Evolutionary conservation across 2,113 vertebrate genomes (phyloP), one percentile per base, ranked within the genome.

Genomic region (Cairina moschata): DNA sequence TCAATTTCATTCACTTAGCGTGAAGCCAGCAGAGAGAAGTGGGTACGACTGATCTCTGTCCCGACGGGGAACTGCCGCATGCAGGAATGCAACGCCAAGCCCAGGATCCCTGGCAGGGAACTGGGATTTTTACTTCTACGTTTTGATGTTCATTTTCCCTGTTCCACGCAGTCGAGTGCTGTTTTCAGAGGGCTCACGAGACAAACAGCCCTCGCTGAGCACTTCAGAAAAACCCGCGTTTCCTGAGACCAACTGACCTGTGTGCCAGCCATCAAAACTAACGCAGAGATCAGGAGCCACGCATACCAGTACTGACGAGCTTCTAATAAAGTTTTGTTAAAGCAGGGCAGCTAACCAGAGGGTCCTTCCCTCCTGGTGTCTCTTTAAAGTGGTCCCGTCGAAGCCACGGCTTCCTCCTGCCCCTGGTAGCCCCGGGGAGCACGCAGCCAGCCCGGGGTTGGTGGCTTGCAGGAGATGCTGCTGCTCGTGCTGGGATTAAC

Each of bases 161-260:
- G n/a, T 18, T 50, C 44, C 68, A 11, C 8, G 25, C 34, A 87
- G 15, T 0, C 54, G 36, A 55, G 44, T 54, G n/a, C 40, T 63
- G 32, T 3, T 72, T 71, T 75, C 5, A 28, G 54, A 71, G 21
- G 11, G 29, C n/a, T 44, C 11, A 2, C 9, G 20, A 79, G 68
- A 52, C 14, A 9, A 14, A 22, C 11, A 44, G 14, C 63, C 48
- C n/a, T 44, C 84, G 48, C 42, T 0, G 0, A 74, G 42, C 32
- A 17, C 56, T 86, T 76, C 23, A 52, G 34, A 77, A 85, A 78
- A 83, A 90, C 6, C 26, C 11, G 2, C 17, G 28, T 55, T 91
- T 88, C 60, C 77, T 66, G 77, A 76, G 8, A 48, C 60, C 54
- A 75, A 66, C 17, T 48, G 62, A 72, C 21, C 66, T 72, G 2